A percentile compares a stretch with the other conserved stretches of the same genome.
phyloP scores from a whole-genome alignment of 2,113 vertebrate genomes.

The Calypte anna region DNA sequence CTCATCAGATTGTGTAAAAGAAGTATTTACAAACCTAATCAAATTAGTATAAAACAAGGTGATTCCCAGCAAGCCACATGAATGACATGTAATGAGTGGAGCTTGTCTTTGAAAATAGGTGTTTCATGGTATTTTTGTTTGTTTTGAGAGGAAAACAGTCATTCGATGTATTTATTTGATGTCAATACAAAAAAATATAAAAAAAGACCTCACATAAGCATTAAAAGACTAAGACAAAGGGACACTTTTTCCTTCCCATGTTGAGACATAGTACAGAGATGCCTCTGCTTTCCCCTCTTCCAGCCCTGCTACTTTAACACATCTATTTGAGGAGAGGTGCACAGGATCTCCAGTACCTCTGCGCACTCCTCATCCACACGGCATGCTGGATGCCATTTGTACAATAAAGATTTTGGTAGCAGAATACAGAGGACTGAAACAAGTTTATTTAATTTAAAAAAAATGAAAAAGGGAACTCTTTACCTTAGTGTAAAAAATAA shows the following conservation, averaged over 20 bases:
- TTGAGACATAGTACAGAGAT: not conserved
- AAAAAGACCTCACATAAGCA: not conserved
- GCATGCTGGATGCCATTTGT: not conserved
- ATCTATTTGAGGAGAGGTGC: not conserved
- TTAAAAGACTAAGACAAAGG: not conserved
- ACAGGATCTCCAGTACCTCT: not conserved
- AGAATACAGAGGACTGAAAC: not conserved
- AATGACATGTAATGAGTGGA: not conserved
- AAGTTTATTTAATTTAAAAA: not conserved
- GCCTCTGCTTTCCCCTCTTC: not conserved
- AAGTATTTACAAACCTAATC: not conserved
- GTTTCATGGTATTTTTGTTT: not conserved
- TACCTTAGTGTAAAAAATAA: not conserved
- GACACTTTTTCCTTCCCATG: not conserved
- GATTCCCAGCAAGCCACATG: not conserved
- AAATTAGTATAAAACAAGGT: not conserved
- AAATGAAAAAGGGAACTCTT: not conserved
- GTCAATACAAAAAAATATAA: not conserved
- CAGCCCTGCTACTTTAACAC: not conserved
- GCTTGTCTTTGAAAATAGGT: not conserved
- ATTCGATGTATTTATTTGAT: not conserved
- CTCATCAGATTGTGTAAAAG: not conserved
- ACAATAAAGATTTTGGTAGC: not conserved
- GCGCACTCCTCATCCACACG: rapidly evolving
- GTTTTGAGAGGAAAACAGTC: not conserved